Percentiles rank a stretch among this genome's conserved stretches.
Conservation (phyloP, 1,140 invertebrate genomes). For the Listronotus bonariensis region DNA sequence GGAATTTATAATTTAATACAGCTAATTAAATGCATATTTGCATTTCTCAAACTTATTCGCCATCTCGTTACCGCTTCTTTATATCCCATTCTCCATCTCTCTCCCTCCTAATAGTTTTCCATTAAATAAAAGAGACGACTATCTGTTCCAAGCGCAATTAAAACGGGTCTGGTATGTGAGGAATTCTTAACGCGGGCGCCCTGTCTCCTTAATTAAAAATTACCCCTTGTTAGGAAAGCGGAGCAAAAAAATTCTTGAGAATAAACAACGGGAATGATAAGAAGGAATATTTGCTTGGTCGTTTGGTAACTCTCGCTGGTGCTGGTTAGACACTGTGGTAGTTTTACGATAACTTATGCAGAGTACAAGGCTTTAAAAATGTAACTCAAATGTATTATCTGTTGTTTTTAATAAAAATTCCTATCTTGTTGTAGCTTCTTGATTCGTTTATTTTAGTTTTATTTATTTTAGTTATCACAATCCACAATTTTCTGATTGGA, state of each 20-base stretch:
- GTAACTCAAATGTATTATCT: too few species aligned
- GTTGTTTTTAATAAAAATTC: too few species aligned
- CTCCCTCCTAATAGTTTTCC: conserved; percentile 1
- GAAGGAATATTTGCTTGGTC: conserved; percentile 34
- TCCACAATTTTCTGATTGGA: too few species aligned
- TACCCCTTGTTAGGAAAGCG: conserved; percentile 48
- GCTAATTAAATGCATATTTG: conserved; percentile 54
- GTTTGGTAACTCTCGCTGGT: conserved; percentile 44
- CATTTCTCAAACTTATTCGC: conserved; percentile 43
- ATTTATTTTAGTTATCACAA: too few species aligned
- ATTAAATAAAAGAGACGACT: conserved; percentile 38
- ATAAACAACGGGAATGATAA: conserved; percentile 5
- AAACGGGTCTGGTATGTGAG: conserved; percentile 50
- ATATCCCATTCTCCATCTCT: conserved; percentile 15
- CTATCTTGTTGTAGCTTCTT: too few species aligned
- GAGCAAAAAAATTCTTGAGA: conserved; percentile 32
- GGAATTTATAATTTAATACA: conserved; percentile 54
- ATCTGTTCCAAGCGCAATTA: conserved; percentile 51
- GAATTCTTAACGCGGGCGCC: conserved; percentile 54
- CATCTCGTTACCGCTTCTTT: conserved; percentile 28
- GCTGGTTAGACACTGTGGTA: conserved; percentile 53
- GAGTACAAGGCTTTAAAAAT: too few species aligned
- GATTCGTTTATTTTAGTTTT: too few species aligned
- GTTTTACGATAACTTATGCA: conserved; percentile 49
- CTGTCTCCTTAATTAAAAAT: conserved; percentile 56